A percentile compares a stretch with the other conserved stretches of the same genome.
These are phyloP conservation scores for Seladonia tumulorum DNA, from an alignment of 2,888 invertebrate species.

Conservation along the genomic window DNA sequence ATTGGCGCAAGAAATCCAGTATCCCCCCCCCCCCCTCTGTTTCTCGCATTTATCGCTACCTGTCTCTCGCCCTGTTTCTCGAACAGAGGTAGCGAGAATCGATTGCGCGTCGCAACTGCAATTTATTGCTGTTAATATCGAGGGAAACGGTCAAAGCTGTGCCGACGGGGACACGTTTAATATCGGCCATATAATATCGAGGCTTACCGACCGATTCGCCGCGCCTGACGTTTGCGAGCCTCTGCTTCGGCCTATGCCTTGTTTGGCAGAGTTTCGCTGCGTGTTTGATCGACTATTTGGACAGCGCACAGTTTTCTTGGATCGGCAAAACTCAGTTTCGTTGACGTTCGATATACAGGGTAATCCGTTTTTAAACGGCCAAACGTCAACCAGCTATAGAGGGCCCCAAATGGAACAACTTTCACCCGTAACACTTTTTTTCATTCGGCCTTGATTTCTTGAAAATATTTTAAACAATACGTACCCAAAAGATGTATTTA, in stretches of 20 bases:
- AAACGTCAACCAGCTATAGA: too few relatives aligned
- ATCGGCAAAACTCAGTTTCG: background rate
- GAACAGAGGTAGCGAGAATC: conserved; percentile 30
- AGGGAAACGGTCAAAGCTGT: conserved; percentile 7
- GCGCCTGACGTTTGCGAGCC: background rate
- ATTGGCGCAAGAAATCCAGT: conserved; percentile 37
- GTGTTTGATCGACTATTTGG: background rate
- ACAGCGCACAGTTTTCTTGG: background rate
- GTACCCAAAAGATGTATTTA: too few relatives aligned
- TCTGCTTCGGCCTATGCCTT: background rate
- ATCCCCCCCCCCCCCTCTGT: too few relatives aligned
- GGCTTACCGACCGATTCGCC: background rate
- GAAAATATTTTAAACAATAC: too few relatives aligned
- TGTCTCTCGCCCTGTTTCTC: background rate
- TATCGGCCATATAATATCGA: conserved; percentile 9
- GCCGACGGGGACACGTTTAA: conserved; percentile 20
- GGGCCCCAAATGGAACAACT: too few relatives aligned
- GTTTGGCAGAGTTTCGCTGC: background rate
- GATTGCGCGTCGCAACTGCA: conserved; percentile 33
- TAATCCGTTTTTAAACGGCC: too few relatives aligned
- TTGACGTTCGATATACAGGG: background rate
- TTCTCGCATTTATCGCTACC: background rate
- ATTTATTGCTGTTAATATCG: conserved; percentile 50
- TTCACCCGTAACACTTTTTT: too few relatives aligned
- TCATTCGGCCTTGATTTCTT: too few relatives aligned